Base-by-base conservation (phyloP, 2,797 vertebrate genomes). In the Phoxinus dragarum region DNA sequence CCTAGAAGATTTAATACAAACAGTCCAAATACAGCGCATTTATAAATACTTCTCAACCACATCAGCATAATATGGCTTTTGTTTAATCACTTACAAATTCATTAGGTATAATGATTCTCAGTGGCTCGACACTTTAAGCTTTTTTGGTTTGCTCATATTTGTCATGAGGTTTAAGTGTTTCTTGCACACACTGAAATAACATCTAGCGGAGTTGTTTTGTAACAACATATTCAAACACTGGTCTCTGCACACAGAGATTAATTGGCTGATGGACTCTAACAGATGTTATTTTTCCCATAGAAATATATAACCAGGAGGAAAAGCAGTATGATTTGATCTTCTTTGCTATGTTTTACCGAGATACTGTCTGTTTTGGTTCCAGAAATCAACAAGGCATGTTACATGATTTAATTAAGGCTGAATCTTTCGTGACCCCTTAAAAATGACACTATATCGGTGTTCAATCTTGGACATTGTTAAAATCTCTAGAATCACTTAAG, bases 181-280 rank as follows among this genome's bases (percentile, higher is more conserved):
- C 34, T 54, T 67, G 23, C 44, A 54, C 82, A 76, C 42, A 76
- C 34, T 68, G 42, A 49, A 82, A 66, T 52, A 71, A 81, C 81
- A 66, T 83, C 73, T 83, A 67, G 81, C 56, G 1, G 59, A 69
- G 47, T 56, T 77, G 73, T 54, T 84, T 82, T 36, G 47, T 69
- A 54, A 77, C 61, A 54, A 84, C 82, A 77, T 61, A 66, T 67
- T 67, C 47, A 84, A 42, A 74, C 40, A 44, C 69, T 73, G 81
- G 27, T 73, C 71, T 75, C 42, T 75, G 44, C 59, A 54, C 23
- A 52, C 40, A 75, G 16, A 49, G 59, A 75, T 19, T 67, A 67
- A 36, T 74, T 64, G 42, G 71, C 44, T 67, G 34, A 54, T 27
- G 12, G 40, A 64, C 42, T n/a, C 17, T 34, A 76, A 52, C 42